Conservation (phyloP, 1,140 invertebrate species). For the Formica selysi region DNA sequence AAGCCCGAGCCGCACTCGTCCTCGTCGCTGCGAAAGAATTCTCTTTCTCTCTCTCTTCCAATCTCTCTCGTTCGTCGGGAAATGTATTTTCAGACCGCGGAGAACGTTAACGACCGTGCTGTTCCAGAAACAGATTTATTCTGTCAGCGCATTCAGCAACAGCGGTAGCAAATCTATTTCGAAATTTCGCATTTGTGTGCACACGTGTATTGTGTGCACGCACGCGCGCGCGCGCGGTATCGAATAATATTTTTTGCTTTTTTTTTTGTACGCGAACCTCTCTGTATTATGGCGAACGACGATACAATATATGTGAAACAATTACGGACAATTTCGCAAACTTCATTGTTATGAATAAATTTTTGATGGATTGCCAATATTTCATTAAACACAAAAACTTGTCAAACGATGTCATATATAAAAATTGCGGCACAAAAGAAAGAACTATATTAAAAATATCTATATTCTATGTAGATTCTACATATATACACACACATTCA, state of each 20-base stretch:
- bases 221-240: not conserved
- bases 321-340: slow-evolving; percentile 29
- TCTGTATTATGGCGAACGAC: slow-evolving; percentile 16
- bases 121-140: slow-evolving; percentile 65
- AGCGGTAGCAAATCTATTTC: slow-evolving; percentile 59
- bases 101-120: slow-evolving; percentile 62
- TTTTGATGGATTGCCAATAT: not conserved
- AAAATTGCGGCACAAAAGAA: not conserved
- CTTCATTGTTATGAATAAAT: slow-evolving; percentile 29
- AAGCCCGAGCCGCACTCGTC: slow-evolving; percentile 34
- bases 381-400: slow-evolving; percentile 7
- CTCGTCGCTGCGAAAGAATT: slow-evolving; percentile 46
- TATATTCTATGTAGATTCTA: not conserved
- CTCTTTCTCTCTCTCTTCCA: not conserved
- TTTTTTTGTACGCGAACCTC: not conserved
- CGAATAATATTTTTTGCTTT: slow-evolving; percentile 25
- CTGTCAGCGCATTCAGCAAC: slow-evolving; percentile 58
- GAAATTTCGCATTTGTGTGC: not conserved
- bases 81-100: slow-evolving; percentile 62
- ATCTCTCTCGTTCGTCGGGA: slow-evolving; percentile 35
- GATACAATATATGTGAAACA: slow-evolving; percentile 25
- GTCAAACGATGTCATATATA: not conserved
- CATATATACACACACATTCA: not conserved
- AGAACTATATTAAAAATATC: not conserved
- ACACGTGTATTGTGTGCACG: not conserved